Base-by-base conservation (phyloP, 2,888 invertebrate species). In the Lasioglossum morio region DNA sequence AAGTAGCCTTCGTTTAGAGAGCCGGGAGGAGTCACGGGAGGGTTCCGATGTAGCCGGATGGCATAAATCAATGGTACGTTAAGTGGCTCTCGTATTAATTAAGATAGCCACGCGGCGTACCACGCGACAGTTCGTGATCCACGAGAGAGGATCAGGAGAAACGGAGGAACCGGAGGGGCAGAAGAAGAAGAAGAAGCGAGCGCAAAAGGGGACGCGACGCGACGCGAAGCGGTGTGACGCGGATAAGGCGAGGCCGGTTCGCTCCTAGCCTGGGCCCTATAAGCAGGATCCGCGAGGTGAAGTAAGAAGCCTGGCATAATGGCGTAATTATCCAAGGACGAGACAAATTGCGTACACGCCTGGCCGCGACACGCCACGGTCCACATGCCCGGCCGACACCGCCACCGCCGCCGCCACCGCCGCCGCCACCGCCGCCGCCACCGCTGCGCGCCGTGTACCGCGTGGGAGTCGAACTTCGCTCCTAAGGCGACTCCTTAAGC, bases 281-380 rank as follows among this genome's bases (percentile, higher is more conserved):
- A 76, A 81, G 69, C 77, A 74, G 60, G 82, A 63, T 19, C 66
- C 75, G 60, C 82, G 82, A 78, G 88, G 86, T 73, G 81, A 85
- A 81, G 81, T 81, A 87, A 79, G 89, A 88, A 89, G 89, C 88
- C 82, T 91, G 90, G 89, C 90, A 93, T 94, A 94, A 94, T 94
- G 93, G 92, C 90, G 94, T 94, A 94, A 94, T 94, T 94, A 94
- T 93, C 94, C 92, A 91, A 88, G 92, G 91, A 93, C 92, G 94
- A 94, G 94, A 94, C 94, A 94, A 94, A 94, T 94, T 93, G 94
- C 92, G 90, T 94, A 94, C 94, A 94, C 94, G 93, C 92, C 93
- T 90, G 92, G 87, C 81, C 91, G 89, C 91, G 93, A 93, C 93
- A 92, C 91, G 92, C 92, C 89, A 92, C 81, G 82, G 86, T 90